A percentile compares a stretch with the other conserved stretches of the same genome.
phyloP scores from a whole-genome alignment of 2,888 invertebrate genomes.

The Hypomecis atomaria region DNA sequence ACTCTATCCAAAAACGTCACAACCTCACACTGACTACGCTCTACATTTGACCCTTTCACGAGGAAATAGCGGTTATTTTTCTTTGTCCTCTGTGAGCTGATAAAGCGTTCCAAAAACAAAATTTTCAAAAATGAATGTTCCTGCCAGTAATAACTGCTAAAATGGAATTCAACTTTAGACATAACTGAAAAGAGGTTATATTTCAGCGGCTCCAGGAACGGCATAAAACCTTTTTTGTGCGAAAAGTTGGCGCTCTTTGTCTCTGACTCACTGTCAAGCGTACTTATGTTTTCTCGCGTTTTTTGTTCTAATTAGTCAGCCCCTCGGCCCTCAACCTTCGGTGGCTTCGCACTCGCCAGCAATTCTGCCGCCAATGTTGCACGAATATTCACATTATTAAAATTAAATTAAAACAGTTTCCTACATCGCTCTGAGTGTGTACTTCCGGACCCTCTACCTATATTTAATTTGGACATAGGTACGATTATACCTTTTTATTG shows the following conservation, averaged over 20 bases:
- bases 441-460: too few species aligned
- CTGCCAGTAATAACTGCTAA: conserved; percentile 56
- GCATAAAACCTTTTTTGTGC: conserved; percentile 68
- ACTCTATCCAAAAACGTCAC: conserved; percentile 49
- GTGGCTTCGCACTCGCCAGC: conserved; percentile 51
- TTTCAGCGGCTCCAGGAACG: conserved; percentile 40
- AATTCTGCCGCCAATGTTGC: conserved; percentile 55
- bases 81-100: conserved; percentile 23
- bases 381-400: conserved; percentile 40
- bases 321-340: conserved; percentile 71
- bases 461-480: too few species aligned
- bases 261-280: conserved; percentile 82
- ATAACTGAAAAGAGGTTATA: conserved; percentile 46
- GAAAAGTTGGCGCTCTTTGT: conserved; percentile 74
- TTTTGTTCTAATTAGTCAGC: conserved; percentile 84
- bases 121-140: conserved; percentile 69
- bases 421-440: too few species aligned
- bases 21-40: conserved; percentile 32
- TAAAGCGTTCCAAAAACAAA: conserved; percentile 40
- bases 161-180: conserved; percentile 58
- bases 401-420: too few species aligned
- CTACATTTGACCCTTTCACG: conserved; percentile 39
- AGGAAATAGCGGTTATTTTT: conserved; percentile 45
- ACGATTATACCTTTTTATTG: too few species aligned
- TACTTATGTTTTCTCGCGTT: conserved; percentile 83